Base-by-base conservation (phyloP, 2,797 vertebrate genomes). In the Oreortyx pictus region DNA sequence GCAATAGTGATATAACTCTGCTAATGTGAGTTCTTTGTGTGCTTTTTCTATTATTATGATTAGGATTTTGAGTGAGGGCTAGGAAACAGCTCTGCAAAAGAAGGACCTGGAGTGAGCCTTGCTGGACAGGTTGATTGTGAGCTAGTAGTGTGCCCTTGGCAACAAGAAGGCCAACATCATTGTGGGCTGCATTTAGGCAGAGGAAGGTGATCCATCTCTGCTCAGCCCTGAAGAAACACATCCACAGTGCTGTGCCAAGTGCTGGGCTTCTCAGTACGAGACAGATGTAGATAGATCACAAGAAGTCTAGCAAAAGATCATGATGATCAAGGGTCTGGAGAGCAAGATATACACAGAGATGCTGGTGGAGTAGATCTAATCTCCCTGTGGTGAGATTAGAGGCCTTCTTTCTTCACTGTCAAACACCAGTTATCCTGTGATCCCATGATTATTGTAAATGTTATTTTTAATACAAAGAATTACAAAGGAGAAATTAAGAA, bases 191-290 rank as follows among this genome's bases (percentile, higher is more conserved):
- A 13, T 52, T 47, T 35, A 60, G 35, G 12, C 13, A 71, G 15
- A 61, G 3, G 52, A 27, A 90, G 7, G 7, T 20, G 43, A 46
- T 46, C 11, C 5, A 49, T 64, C 7, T 60, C 31, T 75, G 19
- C 12, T 50, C 20, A 25, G 1, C 13, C 18, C 8, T 7, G 9
- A 3, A 39, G 33, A 50, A 17, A 23, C 4, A 12, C 7, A 19
- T 25, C 37, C 16, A 27, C 17, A 65, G 29, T n/a, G 1, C 11
- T 93, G 25, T 47, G 10, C 4, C 60, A 9, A 60, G 18, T 33
- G 1, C 9, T 87, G 31, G 52, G 9, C 5, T 76, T 6, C 29
- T 3, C 22, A 52, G 9, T 4, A n/a, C 3, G 3, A 0, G 1
- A 27, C 22, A 44, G 7, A 25, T 4, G 0, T 7, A 8, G 6